phyloP scores from a whole-genome alignment of 2,888 invertebrate genomes.

The Dynastes hyllus region DNA sequence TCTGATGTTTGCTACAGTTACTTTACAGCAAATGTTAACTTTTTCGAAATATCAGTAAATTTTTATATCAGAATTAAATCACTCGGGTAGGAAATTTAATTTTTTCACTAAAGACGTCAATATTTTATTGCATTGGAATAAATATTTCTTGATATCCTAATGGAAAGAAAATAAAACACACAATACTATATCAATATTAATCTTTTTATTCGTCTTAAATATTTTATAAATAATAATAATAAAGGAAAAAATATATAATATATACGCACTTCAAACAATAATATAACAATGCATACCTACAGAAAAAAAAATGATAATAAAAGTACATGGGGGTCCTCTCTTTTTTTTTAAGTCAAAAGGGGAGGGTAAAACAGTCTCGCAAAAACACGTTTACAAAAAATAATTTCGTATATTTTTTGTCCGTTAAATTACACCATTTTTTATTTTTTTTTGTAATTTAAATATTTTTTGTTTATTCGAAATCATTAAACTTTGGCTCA shows the following conservation, averaged over 20 bases:
- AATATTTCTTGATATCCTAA: not conserved
- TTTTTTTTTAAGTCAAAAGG: not conserved
- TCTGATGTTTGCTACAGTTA: too few species aligned
- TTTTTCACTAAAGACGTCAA: not conserved
- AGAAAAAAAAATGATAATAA: not conserved
- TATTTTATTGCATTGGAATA: not conserved
- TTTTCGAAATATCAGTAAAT: too few species aligned
- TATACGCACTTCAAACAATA: not conserved
- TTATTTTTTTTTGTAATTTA: not conserved
- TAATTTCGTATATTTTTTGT: not conserved
- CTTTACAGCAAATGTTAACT: too few species aligned
- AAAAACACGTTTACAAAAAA: not conserved
- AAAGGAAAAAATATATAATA: slow-evolving; percentile 9
- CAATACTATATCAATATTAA: not conserved
- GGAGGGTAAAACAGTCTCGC: not conserved
- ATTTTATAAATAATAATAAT: slow-evolving; percentile 29
- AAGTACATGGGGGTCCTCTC: too few species aligned
- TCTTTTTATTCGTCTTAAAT: slow-evolving; percentile 30
- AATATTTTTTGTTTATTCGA: not conserved
- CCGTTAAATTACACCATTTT: not conserved
- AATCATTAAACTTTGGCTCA: slow-evolving; percentile 30
- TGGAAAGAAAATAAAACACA: not conserved
- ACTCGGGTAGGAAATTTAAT: too few species aligned
- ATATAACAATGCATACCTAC: slow-evolving; percentile 19
- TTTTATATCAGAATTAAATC: too few species aligned